Conservation (phyloP, 2,888 invertebrate species). For the Drosophila eohydei region DNA sequence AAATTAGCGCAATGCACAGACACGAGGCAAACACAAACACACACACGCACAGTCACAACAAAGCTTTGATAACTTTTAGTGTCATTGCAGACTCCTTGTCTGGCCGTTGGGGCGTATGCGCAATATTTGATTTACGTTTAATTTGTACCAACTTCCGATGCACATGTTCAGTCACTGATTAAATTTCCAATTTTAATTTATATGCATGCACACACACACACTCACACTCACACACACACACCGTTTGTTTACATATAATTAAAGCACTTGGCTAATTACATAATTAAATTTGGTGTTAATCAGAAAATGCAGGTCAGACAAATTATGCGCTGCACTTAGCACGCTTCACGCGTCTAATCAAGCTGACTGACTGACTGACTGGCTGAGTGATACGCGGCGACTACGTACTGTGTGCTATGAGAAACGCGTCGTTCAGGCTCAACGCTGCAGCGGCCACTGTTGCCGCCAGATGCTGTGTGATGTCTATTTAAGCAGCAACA, state of each 20-base stretch:
- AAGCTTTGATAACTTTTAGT: conserved; percentile 44
- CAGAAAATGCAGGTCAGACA: conserved; percentile 39
- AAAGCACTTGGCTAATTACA: conserved; percentile 25
- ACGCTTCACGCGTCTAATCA: conserved; percentile 3
- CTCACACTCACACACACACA: not conserved
- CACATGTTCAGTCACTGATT: conserved; percentile 41
- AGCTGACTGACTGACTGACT: conserved; percentile 4
- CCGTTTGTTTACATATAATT: conserved; percentile 44
- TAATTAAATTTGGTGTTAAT: conserved; percentile 52
- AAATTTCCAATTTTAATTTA: conserved; percentile 32
- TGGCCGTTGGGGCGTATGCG: conserved; percentile 37
- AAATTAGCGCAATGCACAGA: conserved; percentile 70
- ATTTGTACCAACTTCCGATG: conserved; percentile 62
- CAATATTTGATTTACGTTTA: conserved; percentile 61
- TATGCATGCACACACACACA: not conserved
- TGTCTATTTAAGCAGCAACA: conserved; percentile 57
- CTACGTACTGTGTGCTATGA: conserved; percentile 16
- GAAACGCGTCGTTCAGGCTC: conserved; percentile 35
- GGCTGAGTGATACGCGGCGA: conserved; percentile 34
- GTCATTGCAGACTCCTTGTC: conserved; percentile 29
- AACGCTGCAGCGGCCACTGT: conserved; percentile 66
- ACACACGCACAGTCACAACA: conserved; percentile 30
- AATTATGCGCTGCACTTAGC: conserved; percentile 16
- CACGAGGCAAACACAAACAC: conserved; percentile 22
- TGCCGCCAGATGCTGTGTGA: conserved; percentile 61